Base-by-base conservation (phyloP, 1,140 invertebrate genomes). In the Frieseomelitta varia region DNA sequence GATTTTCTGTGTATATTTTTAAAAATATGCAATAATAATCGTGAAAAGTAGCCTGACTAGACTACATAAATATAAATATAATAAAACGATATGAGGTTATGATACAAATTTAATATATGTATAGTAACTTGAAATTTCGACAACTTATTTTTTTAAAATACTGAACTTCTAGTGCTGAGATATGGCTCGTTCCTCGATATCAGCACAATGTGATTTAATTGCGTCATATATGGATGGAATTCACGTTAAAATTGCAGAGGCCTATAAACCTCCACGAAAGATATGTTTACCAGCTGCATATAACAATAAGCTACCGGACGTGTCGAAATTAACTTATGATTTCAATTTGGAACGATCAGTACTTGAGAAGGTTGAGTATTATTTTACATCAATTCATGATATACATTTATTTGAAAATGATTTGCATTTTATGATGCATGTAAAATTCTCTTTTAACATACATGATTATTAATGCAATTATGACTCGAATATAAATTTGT, bases 211-310 rank as follows among this genome's bases (percentile, higher is more conserved):
- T 74, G 94, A 95, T 76, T 90, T 92, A 19, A 87, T 94, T n/a
- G 91, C 92, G n/a, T 94, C 94, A 85, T 97, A 96, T 88, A 97
- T 98, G 96, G 97, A 98, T 94, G 97, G 96, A 86, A 96, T 98
- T 85, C 96, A 97, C 81, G 97, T 98, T 68, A 98, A 98, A 95
- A 98, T 98, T 93, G 97, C 97, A 71, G 97, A 98, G 94, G 97
- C 96, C 85, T 98, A 97, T 90, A 97, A 97, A 94, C 96, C 97
- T 81, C 97, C 97, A 27, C 96, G 96, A 80, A 96, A 96, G 93
- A 96, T 97, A 73, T 96, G 96, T 85, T 92, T 98, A 87, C 96
- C 97, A 68, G 96, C 96, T 84, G 96, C 95, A 86, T 96, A 97
- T 87, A 95, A 95, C 55, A 96, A 97, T 91, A 95, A 96, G 91